Conservation (phyloP, 2,888 invertebrate genomes). For the Diadegma fenestrale region DNA sequence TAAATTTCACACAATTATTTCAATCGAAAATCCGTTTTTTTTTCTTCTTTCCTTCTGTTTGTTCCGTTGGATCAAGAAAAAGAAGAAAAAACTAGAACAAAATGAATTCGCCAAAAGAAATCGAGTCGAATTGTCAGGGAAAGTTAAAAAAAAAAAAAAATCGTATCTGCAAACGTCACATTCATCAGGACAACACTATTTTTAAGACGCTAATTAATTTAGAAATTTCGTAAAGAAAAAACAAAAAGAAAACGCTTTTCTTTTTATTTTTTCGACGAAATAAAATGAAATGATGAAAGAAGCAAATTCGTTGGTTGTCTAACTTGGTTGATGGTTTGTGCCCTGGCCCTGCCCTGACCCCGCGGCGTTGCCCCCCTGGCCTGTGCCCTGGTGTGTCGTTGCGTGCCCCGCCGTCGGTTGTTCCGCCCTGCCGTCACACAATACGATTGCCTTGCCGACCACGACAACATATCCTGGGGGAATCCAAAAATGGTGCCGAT, state of each 20-base stretch:
- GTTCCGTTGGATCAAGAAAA: neutral
- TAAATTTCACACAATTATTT: neutral
- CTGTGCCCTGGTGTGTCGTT: constrained; percentile 72
- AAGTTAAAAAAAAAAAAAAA: neutral
- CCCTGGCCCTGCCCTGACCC: constrained; percentile 85
- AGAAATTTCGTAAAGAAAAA: constrained; percentile 27
- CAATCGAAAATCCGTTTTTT: neutral
- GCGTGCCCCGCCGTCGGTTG: constrained; percentile 74
- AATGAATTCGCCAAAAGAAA: neutral
- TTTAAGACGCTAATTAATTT: constrained; percentile 2
- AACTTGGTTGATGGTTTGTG: constrained; percentile 85
- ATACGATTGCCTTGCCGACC: constrained; percentile 79
- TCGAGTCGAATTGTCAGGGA: neutral
- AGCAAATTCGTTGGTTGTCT: constrained; percentile 78
- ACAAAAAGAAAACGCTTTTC: constrained; percentile 30
- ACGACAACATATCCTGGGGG: constrained; percentile 51
- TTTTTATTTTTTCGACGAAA: constrained; percentile 39
- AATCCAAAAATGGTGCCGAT: constrained; percentile 41
- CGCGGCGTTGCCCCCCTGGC: constrained; percentile 80
- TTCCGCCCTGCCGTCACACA: constrained; percentile 78
- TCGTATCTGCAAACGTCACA: neutral
- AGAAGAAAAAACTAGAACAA: neutral
- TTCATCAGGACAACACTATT: neutral
- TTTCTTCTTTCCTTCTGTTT: neutral
- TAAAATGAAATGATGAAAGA: constrained; percentile 42